Evolutionary conservation across 2,113 vertebrate species (phyloP).

Genomic region (human (Homo sapiens)): GRCh38 chr1:183828001-183828500

Average conservation of each 20-base stretch:
- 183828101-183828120: slow-evolving; percentile 4
- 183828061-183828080: slow-evolving; percentile 73
- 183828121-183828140: slow-evolving; percentile 48
- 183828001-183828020: slow-evolving; percentile 74
- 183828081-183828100: slow-evolving; percentile 48
- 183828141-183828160: slow-evolving; percentile 19
- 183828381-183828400: background rate
- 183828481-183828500: background rate
- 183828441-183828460: background rate
- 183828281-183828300: background rate
- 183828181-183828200: slow-evolving; percentile 54
- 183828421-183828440: background rate
- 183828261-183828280: slow-evolving; percentile 26
- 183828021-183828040: slow-evolving; percentile 72
- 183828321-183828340: background rate
- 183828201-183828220: slow-evolving; percentile 48
- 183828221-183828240: background rate
- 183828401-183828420: background rate
- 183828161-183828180: slow-evolving; percentile 56
- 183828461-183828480: background rate
- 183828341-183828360: background rate
- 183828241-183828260: slow-evolving; percentile 18
- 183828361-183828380: background rate
- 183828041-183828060: slow-evolving; percentile 72
- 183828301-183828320: background rate